Percentiles rank a stretch among this genome's conserved stretches.
phyloP scores from a whole-genome alignment of 2,888 invertebrate genomes.

The Pammene fasciana region DNA sequence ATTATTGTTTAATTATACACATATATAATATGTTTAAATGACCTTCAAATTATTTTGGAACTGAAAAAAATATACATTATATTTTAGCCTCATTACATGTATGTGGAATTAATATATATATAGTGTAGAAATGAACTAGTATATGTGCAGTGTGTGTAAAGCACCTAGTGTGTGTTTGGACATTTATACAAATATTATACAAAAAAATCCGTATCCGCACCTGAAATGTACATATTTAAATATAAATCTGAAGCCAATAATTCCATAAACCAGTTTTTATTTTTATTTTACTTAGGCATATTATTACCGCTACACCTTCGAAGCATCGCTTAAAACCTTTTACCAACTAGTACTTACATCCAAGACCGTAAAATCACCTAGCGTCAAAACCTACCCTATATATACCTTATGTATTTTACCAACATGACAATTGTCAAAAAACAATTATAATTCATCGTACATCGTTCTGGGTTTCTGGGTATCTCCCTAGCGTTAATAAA shows the following conservation, averaged over 20 bases:
- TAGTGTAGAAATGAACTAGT: neutral
- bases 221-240: neutral
- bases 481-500: no score
- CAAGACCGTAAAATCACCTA: constrained; percentile 6
- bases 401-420: neutral
- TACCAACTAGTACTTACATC: constrained; percentile 4
- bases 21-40: neutral
- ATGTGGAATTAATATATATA: neutral
- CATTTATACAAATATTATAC: neutral
- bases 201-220: neutral
- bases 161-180: neutral
- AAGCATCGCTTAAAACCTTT: constrained; percentile 7
- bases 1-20: neutral
- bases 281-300: neutral
- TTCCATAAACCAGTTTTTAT: neutral
- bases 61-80: neutral
- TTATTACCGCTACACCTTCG: neutral
- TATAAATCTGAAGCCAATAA: neutral
- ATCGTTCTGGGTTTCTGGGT: neutral
- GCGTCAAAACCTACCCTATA: neutral
- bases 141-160: constrained; percentile 5
- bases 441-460: neutral
- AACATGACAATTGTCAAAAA: neutral
- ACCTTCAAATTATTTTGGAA: neutral
- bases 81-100: neutral